Percentiles rank a stretch among this genome's conserved stretches.
Conservation (phyloP, 2,797 vertebrate genomes). For the Crax fasciolata region DNA sequence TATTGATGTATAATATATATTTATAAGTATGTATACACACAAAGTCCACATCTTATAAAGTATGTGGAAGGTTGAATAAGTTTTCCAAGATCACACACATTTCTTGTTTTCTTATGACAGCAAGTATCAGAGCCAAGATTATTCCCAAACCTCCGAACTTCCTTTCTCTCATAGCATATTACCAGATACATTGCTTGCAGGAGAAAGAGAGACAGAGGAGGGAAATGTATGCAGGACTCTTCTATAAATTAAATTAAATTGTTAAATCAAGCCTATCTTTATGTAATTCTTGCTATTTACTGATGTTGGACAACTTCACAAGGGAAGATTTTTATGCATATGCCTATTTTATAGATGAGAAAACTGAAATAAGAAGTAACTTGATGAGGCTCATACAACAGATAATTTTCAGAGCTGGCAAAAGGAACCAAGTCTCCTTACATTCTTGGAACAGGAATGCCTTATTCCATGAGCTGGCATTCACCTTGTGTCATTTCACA, state of each 20-base stretch:
- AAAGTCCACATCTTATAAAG: background rate
- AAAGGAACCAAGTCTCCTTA: background rate
- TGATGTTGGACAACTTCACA: background rate
- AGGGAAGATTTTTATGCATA: background rate
- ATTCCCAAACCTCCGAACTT: constrained; percentile 10
- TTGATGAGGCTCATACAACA: background rate
- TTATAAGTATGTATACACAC: background rate
- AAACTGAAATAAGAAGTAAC: background rate
- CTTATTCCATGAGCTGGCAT: constrained; percentile 29
- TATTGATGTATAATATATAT: no score
- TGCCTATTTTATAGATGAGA: background rate
- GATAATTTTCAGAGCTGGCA: background rate
- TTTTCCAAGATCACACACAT: background rate
- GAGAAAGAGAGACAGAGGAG: constrained; percentile 3
- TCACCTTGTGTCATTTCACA: constrained; percentile 44
- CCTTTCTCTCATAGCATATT: background rate
- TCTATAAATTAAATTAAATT: background rate
- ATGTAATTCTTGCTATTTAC: background rate
- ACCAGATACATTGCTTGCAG: background rate
- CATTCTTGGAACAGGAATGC: background rate
- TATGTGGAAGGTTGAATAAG: constrained; percentile 1
- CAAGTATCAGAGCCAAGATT: constrained; percentile 8
- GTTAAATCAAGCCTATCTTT: background rate
- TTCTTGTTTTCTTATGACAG: constrained; percentile 36
- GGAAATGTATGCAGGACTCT: background rate